A percentile compares a stretch with the other conserved stretches of the same genome.
Evolutionary conservation across 2,888 invertebrate genomes (phyloP).

Genomic region (Salticus scenicus): DNA sequence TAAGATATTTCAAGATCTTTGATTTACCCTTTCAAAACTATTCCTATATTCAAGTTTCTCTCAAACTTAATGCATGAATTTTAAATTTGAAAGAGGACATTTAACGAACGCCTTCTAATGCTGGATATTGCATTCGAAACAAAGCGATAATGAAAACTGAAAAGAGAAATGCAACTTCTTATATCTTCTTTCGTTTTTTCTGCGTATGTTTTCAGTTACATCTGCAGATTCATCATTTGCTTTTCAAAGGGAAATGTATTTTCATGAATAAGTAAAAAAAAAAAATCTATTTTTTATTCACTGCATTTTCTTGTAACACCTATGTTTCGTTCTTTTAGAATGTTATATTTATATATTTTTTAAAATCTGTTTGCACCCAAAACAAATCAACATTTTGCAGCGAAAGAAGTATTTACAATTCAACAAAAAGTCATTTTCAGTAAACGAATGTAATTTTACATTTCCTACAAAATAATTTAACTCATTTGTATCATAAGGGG

Average conservation of each 20-base stretch:
- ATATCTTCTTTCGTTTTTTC: background rate
- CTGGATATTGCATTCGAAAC: background rate
- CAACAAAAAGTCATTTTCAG: no score
- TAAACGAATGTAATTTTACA: no score
- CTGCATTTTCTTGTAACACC: background rate
- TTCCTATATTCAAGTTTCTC: no score
- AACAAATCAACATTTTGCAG: background rate
- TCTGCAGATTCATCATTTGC: constrained; percentile 3
- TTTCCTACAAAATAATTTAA: no score
- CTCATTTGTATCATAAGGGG: no score
- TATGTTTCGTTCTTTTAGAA: background rate
- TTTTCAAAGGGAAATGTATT: constrained; percentile 9
- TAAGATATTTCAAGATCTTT: no score
- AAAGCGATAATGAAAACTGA: background rate
- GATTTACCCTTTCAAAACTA: no score
- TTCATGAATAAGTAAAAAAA: constrained; percentile 11
- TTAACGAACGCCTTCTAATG: no score
- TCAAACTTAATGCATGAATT: no score
- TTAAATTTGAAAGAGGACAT: no score
- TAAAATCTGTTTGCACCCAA: background rate
- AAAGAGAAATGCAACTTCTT: background rate
- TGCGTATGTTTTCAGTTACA: constrained; percentile 8
- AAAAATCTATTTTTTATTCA: background rate
- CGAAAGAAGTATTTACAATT: background rate
- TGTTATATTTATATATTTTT: no score